Base-by-base conservation (phyloP, 1,140 invertebrate genomes). In the Vollenhovia emeryi region DNA sequence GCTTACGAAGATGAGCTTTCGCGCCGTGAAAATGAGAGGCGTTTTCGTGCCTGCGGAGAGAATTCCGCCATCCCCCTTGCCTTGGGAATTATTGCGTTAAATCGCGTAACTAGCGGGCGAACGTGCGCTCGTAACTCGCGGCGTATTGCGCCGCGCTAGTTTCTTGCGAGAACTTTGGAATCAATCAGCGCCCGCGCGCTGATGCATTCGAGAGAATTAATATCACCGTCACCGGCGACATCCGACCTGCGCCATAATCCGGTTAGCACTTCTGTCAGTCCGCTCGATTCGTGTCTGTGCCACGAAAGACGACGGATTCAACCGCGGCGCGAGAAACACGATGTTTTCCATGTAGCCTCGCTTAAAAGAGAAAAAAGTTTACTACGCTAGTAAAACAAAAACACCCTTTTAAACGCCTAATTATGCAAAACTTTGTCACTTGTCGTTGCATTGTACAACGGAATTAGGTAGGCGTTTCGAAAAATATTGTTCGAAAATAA, bases 121-220 rank as follows among this genome's bases (percentile, higher is more conserved):
- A 89, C 88, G 88, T 89, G 88, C 86, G 88, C 78, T 50, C 87
- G 88, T 89, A 89, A 89, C 87, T 89, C 88, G 80, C 36, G 76
- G 69, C 86, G 87, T 89, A 89, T 89, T 88, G 84, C 88, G 69
- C 84, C 87, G 84, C 71, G 76, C 50, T 84, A 89, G 88, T 89
- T 89, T 89, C 88, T 89, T 89, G 88, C 73, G 78, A 86, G 88
- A 89, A 89, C 88, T 89, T 89, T 89, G 84, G 73, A 89, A 89
- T 89, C 88, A 89, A 89, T 89, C 88, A 89, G 88, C 87, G 87
- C 88, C 87, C 87, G 84, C 24, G 87, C 76, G 48, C 88, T 88
- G 88, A 89, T 89, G 88, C 84, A 89, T 89, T 89, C 88, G 88
- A 89, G 88, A 89, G 88, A 89, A 89, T 89, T 89, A 89, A 89